Evolutionary conservation across 2,113 vertebrate genomes (phyloP).

Genomic region (Phrynosoma platyrhinos): DNA sequence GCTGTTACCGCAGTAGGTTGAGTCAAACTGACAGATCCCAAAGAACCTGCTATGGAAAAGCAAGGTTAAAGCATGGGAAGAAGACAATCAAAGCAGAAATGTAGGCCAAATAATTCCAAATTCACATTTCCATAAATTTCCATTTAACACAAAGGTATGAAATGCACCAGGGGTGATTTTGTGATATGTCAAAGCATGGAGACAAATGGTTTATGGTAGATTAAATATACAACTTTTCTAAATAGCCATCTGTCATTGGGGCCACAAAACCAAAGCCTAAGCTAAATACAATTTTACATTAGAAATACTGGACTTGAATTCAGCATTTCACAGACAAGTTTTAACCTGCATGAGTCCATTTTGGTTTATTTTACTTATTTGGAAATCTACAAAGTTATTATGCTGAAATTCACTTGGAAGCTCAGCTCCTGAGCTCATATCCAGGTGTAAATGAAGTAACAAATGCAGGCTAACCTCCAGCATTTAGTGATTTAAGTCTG

Average conservation of each 20-base stretch:
- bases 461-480: background rate
- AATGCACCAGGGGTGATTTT: background rate
- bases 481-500: background rate
- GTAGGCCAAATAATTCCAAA: background rate
- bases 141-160: background rate
- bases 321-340: background rate
- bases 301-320: background rate
- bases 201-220: background rate
- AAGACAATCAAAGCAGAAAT: background rate
- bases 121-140: background rate
- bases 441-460: background rate
- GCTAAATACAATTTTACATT: background rate
- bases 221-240: background rate
- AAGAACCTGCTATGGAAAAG: conserved; percentile 13
- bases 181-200: background rate
- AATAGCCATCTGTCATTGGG: background rate
- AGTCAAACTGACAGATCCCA: background rate
- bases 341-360: background rate
- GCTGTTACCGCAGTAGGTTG: background rate
- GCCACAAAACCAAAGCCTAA: background rate
- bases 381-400: background rate
- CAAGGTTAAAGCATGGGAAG: too few relatives aligned
- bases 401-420: background rate
- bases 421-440: background rate
- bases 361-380: background rate